Percentiles rank a stretch among this genome's conserved stretches.
Evolutionary conservation across 1,140 invertebrate species (phyloP).

Genomic region (Andrena cerasifolii): DNA sequence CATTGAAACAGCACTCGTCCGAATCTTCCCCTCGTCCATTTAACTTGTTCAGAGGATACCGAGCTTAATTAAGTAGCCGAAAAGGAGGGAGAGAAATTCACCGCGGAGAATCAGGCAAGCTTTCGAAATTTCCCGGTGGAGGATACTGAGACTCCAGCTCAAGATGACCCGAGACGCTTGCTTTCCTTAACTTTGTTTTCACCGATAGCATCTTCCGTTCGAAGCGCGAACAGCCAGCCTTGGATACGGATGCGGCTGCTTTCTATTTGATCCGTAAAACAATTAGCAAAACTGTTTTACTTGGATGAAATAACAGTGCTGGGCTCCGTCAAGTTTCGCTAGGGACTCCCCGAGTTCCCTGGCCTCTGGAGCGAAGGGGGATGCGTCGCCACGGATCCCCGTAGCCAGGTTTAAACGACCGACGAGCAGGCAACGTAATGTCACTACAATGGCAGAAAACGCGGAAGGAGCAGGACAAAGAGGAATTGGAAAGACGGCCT

Average conservation of each 20-base stretch:
- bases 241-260: not conserved
- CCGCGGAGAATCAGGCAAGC: too few species aligned
- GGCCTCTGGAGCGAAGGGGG: constrained; percentile 5
- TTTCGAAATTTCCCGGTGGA: too few species aligned
- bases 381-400: constrained; percentile 13
- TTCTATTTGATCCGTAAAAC: constrained; percentile 1
- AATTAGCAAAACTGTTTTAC: constrained; percentile 11
- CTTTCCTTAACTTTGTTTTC: not conserved
- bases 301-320: not conserved
- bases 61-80: too few species aligned
- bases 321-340: not conserved
- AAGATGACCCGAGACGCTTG: not conserved
- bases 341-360: not conserved
- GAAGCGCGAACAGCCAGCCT: not conserved
- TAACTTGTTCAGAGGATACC: too few species aligned
- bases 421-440: constrained; percentile 10
- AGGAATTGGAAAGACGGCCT: constrained; percentile 31
- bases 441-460: constrained; percentile 48
- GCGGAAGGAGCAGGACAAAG: constrained; percentile 40
- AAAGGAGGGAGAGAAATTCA: too few species aligned
- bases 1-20: too few species aligned
- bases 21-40: too few species aligned
- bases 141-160: not conserved
- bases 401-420: constrained; percentile 13
- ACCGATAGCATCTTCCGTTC: not conserved